Base-by-base conservation (phyloP, 2,797 vertebrate genomes). In the Spondyliosoma cantharus region DNA sequence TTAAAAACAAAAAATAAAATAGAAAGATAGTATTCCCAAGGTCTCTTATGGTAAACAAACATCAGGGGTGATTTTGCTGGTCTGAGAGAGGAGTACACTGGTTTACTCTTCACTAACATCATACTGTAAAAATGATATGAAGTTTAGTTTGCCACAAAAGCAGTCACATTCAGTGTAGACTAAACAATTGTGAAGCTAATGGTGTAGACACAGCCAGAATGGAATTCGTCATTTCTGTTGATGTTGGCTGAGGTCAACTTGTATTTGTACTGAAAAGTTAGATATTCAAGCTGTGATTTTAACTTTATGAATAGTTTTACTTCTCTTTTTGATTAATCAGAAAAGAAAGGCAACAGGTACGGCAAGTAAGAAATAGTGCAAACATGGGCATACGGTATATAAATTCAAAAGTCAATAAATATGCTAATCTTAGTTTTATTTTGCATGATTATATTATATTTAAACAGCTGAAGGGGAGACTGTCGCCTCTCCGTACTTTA, bases 391-490 rank as follows among this genome's bases (percentile, higher is more conserved):
- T 14, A 65, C 43, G 0, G 62, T 12, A 60, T 16, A 46, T 15
- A 43, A 2, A 65, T n/a, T 37, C 7, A 37, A 37, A 12, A 17
- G 4, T 62, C 27, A 19, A 61, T 11, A 1, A 37, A 15, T 32
- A 48, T 53, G 19, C 12, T 4, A 25, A 9, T 8, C 5, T 49
- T 61, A 7, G 1, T 71, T 80, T 32, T 24, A 37, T 32, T 52
- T 12, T 67, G 37, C 8, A n/a, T 42, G 4, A 68, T 67, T 56
- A 60, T 72, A 32, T 48, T 72, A 68, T 20, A 58, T 76, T 12
- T 54, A 59, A 78, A 52, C 8, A 61, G 20, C 58, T n/a, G 17
- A 64, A 60, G 15, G 8, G 50, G 24, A 78, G 60, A 71, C n/a
- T 52, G 76, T 13, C 67, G 5, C 45, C 42, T 71, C 20, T 56